phyloP scores from a whole-genome alignment of 1,140 invertebrate genomes.

The Drosophila setifemur region DNA sequence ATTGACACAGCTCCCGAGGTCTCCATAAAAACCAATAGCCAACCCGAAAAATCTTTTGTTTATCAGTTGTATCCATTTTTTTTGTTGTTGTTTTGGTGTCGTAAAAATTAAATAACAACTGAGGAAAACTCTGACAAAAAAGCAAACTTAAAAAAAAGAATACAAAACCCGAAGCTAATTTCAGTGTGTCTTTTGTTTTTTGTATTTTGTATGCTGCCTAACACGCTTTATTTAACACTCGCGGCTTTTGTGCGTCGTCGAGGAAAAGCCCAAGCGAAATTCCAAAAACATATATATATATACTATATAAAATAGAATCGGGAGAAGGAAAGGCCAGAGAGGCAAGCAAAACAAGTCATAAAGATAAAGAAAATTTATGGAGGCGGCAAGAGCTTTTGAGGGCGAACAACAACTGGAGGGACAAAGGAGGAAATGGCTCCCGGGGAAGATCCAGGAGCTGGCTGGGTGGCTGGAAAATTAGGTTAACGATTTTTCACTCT shows the following conservation, averaged over 20 bases:
- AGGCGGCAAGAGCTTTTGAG: constrained; percentile 59
- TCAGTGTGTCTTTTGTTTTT: constrained; percentile 22
- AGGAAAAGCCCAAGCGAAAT: constrained; percentile 4
- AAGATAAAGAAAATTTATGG: constrained; percentile 79
- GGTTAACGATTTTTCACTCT: constrained; percentile 80
- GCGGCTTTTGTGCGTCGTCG: constrained; percentile 8
- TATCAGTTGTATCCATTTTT: constrained; percentile 21
- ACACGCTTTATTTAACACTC: constrained; percentile 61
- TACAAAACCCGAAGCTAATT: constrained; percentile 55
- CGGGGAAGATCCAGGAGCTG: constrained; percentile 24
- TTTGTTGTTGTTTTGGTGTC: constrained; percentile 16
- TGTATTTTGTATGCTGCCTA: constrained; percentile 15
- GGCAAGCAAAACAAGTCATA: constrained; percentile 74
- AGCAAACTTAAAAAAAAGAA: constrained; percentile 11
- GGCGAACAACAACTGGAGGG: constrained; percentile 44
- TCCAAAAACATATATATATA: constrained; percentile 42
- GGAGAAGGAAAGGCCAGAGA: constrained; percentile 22
- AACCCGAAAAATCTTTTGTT: constrained; percentile 24
- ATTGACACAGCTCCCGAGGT: background rate
- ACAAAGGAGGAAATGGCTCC: background rate
- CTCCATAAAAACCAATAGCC: constrained; percentile 36
- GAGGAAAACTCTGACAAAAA: constrained; percentile 19
- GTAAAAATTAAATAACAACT: constrained; percentile 66
- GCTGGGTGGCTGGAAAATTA: constrained; percentile 59
- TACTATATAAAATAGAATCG: constrained; percentile 48